Evolutionary conservation across 2,888 invertebrate genomes (phyloP), one percentile per base, ranked within the genome.

Genomic region (Tanytarsus gracilentus): DNA sequence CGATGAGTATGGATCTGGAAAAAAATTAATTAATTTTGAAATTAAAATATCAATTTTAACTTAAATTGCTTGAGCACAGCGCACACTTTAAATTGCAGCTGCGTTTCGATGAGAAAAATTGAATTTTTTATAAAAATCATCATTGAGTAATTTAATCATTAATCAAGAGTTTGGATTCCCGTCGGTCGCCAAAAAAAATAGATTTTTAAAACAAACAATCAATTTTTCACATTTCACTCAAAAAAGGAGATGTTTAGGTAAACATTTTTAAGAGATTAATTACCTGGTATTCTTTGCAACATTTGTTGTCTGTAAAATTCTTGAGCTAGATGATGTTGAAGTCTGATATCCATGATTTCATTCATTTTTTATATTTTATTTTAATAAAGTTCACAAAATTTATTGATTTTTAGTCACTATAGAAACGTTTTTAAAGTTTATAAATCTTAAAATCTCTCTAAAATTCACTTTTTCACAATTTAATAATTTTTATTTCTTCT

Each of bases 231-330:
- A n/a, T n/a, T n/a, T n/a, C 11, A 44, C 44, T 18, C 18, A 44
- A 44, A 39, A 44, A n/a, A n/a, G n/a, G n/a, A n/a, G n/a, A 25
- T 33, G 11, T 29, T 29, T 16, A 36, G 53, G 53, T 9, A 33
- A 53, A 53, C 33, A 44, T 44, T 14, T 36, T 51, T 26, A n/a
- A 16, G 27, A n/a, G 51, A 51, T 51, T 14, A 18, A 51, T 26
- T 30, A 36, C 33, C 30, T 53, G 53, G 33, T 27, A 33, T 29
- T 33, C 52, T 52, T 30, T 52, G 50, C 18, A 27, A 26, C 50
- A 74, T 74, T 65, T 74, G 74, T 60, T 74, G 74, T 4, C 73
- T 69, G 64, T 73, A 74, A 7, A 74, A 66, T 66, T 74, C 74
- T 62, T 74, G 72, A 7, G 74, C 74, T 62, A 74, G 67, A 63